phyloP scores from a whole-genome alignment of 2,888 invertebrate genomes.

The Pocota personata region DNA sequence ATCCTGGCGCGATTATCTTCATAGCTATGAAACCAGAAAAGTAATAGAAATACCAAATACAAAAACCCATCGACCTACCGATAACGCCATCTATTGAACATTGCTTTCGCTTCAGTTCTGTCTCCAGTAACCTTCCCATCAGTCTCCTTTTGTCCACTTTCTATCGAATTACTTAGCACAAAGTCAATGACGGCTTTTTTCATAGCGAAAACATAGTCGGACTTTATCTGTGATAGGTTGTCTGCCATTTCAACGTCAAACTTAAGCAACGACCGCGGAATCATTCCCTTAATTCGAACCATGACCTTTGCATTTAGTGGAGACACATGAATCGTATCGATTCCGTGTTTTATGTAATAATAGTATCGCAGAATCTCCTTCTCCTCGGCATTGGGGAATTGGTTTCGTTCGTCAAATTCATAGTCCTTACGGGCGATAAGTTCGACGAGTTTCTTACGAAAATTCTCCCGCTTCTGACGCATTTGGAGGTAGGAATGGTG shows the following conservation, averaged over 20 bases:
- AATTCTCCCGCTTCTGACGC: conserved; percentile 91
- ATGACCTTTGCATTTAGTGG: conserved; percentile 91
- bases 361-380: conserved; percentile 91
- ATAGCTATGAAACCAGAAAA: conserved; percentile 78
- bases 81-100: conserved; percentile 88
- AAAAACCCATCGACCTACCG: conserved; percentile 77
- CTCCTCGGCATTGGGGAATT: conserved; percentile 86
- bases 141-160: conserved; percentile 74
- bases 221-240: conserved; percentile 90
- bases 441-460: conserved; percentile 90
- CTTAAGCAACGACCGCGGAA: conserved; percentile 86
- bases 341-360: conserved; percentile 94
- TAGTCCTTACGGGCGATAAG: conserved; percentile 86
- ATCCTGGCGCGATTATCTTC: conserved; percentile 83
- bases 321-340: conserved; percentile 94
- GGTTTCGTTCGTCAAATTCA: conserved; percentile 77
- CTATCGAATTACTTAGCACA: conserved; percentile 90
- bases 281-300: conserved; percentile 86
- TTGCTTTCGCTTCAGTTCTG: conserved; percentile 85
- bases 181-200: conserved; percentile 97
- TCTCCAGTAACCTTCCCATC: conserved; percentile 76
- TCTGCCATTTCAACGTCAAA: conserved; percentile 85
- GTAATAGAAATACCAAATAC: too few relatives aligned
- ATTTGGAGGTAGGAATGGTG: conserved; percentile 87
- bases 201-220: conserved; percentile 93